These are phyloP conservation scores for Ganaspis sp. DNA, from an alignment of 1,140 invertebrate genomes.

Conservation along the genomic window DNA sequence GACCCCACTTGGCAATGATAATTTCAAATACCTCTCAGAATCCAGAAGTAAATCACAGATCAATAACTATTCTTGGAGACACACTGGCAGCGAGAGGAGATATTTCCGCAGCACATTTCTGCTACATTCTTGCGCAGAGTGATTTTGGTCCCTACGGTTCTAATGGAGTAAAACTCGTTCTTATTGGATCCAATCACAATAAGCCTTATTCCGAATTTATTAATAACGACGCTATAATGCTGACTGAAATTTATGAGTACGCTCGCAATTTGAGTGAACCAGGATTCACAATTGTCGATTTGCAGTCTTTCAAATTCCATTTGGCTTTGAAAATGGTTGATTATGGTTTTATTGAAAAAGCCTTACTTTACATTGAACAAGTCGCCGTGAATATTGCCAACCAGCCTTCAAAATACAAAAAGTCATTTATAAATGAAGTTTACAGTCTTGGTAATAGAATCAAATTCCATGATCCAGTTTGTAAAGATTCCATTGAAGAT, in stretches of 20 bases:
- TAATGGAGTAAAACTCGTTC: slow-evolving; percentile 83
- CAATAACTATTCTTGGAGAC: slow-evolving; percentile 88
- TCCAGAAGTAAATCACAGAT: slow-evolving; percentile 88
- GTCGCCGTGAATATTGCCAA: slow-evolving; percentile 82
- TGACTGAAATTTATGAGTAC: slow-evolving; percentile 97
- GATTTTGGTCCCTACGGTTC: slow-evolving; percentile 82
- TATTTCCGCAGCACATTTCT: slow-evolving; percentile 94
- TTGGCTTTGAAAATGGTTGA: slow-evolving; percentile 86
- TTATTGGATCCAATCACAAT: slow-evolving; percentile 86
- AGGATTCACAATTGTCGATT: slow-evolving; percentile 82
- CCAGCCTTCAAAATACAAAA: slow-evolving; percentile 78
- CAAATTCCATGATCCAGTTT: slow-evolving; percentile 87
- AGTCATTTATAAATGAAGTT: slow-evolving; percentile 81
- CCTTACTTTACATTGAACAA: slow-evolving; percentile 89
- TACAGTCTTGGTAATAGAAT: slow-evolving; percentile 83
- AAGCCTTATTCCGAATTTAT: slow-evolving; percentile 83
- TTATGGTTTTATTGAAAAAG: slow-evolving; percentile 85
- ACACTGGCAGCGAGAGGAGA: slow-evolving; percentile 82
- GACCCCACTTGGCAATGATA: slow-evolving; percentile 95
- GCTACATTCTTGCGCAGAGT: slow-evolving; percentile 92
- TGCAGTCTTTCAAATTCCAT: slow-evolving; percentile 85
- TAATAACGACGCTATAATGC: slow-evolving; percentile 90
- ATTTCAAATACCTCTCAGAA: slow-evolving; percentile 90
- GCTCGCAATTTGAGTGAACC: slow-evolving; percentile 88
- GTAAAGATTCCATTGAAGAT: slow-evolving; percentile 73